phyloP scores from a whole-genome alignment of 2,113 vertebrate species.

The Echinops telfairi region DNA sequence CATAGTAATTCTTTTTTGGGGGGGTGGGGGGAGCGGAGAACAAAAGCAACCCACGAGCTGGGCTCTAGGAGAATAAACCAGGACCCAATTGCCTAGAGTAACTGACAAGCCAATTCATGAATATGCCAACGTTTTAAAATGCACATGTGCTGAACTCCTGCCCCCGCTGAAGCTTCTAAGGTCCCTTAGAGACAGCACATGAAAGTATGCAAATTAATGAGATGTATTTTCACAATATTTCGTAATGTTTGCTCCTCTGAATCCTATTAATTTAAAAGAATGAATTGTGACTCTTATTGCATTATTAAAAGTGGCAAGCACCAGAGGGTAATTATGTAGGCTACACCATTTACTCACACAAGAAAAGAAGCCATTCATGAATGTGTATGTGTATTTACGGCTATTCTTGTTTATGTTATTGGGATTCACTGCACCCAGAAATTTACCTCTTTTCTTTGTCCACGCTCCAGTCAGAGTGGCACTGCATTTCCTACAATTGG shows the following conservation, averaged over 20 bases:
- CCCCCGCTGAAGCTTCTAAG: conserved; percentile 11
- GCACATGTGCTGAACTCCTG: conserved; percentile 44
- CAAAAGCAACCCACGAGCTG: conserved; percentile 32
- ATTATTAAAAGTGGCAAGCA: conserved; percentile 70
- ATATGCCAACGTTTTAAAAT: conserved; percentile 66
- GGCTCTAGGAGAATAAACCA: conserved; percentile 55
- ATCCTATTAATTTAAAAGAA: conserved; percentile 74
- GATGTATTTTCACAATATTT: conserved; percentile 72
- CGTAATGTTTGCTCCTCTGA: conserved; percentile 66
- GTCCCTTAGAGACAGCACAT: conserved; percentile 26
- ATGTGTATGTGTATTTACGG: not conserved
- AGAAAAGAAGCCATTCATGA: conserved; percentile 60
- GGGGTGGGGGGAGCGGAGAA: not conserved
- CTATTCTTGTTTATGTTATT: conserved; percentile 44
- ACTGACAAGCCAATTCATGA: conserved; percentile 72
- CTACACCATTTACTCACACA: not conserved
- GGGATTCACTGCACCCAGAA: conserved; percentile 45
- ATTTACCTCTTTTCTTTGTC: not conserved
- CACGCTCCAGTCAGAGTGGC: not conserved
- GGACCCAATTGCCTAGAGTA: conserved; percentile 51
- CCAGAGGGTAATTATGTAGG: conserved; percentile 60
- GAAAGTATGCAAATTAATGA: conserved; percentile 74
- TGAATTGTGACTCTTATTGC: conserved; percentile 60
- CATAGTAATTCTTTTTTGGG: not conserved
- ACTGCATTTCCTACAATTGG: not conserved